phyloP scores from a whole-genome alignment of 30 jellyfish, hydroid and myxozoan genomes.

The Cassiopea xamachana region DNA sequence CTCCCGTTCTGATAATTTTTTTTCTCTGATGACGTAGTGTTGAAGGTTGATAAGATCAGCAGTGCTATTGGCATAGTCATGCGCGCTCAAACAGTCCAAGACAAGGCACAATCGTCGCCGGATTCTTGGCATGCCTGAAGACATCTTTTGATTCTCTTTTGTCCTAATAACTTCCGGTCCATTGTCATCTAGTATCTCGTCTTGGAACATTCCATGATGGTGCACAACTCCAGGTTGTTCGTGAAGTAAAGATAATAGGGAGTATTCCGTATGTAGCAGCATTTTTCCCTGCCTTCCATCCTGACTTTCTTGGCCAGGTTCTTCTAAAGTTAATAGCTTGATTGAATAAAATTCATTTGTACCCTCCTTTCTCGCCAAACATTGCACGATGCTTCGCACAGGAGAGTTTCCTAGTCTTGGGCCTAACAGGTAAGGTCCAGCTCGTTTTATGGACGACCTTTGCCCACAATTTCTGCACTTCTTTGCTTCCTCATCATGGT shows the following conservation, averaged over 20 bases:
- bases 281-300: conserved; percentile 96
- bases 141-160: conserved; percentile 22
- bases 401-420: conserved; percentile 96
- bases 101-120: conserved; percentile 91
- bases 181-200: conserved; percentile 79
- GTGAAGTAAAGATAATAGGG: conserved; percentile 85
- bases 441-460: conserved; percentile 76
- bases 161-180: conserved; percentile 62
- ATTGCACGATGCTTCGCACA: conserved; percentile 89
- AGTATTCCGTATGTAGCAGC: conserved; percentile 92
- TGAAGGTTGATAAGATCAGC: conserved; percentile 91
- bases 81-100: conserved; percentile 92
- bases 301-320: conserved; percentile 68
- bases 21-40: conserved; percentile 93
- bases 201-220: conserved; percentile 96
- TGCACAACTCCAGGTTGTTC: conserved; percentile 95
- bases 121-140: conserved; percentile 39
- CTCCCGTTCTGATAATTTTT: conserved; percentile 87
- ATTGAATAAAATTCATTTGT: conserved; percentile 88
- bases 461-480: conserved; percentile 72
- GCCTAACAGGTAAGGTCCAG: conserved; percentile 97
- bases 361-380: conserved; percentile 94
- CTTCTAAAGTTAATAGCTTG: conserved; percentile 81
- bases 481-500: conserved; percentile 45
- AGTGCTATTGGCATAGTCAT: conserved; percentile 79